Evolutionary conservation across 1,140 invertebrate genomes (phyloP).

Genomic region (Papilio polyxenes): DNA sequence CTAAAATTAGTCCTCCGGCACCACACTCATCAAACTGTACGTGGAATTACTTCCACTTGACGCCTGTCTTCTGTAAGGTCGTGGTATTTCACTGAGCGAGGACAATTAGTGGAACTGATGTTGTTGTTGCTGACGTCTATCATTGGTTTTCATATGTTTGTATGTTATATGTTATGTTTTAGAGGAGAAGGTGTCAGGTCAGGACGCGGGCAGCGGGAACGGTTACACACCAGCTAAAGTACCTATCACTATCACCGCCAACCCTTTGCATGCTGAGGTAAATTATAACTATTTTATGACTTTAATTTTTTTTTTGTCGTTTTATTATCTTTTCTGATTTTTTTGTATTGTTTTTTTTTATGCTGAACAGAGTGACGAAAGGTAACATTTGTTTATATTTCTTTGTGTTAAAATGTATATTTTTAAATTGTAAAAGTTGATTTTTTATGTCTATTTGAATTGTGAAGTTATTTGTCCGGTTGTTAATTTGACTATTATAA

Average conservation of each 20-base stretch:
- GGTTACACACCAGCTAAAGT: conserved; percentile 75
- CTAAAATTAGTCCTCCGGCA: too few species aligned
- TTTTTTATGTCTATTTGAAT: too few species aligned
- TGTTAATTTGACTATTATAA: too few species aligned
- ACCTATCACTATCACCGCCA: conserved; percentile 75
- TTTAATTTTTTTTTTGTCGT: background rate
- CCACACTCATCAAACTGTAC: too few species aligned
- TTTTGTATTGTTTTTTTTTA: background rate
- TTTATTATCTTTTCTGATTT: background rate
- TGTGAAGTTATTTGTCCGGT: too few species aligned
- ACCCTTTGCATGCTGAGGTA: conserved; percentile 76
- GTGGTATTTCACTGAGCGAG: too few species aligned
- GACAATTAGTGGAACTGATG: too few species aligned
- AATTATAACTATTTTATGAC: conserved; percentile 34
- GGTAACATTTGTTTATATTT: background rate
- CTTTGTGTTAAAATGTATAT: too few species aligned
- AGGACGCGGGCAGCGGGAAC: conserved; percentile 60
- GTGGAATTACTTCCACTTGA: too few species aligned
- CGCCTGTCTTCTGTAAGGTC: too few species aligned
- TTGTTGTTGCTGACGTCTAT: too few species aligned
- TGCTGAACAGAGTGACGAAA: conserved; percentile 5
- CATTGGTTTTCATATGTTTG: background rate
- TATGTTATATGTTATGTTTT: conserved; percentile 45
- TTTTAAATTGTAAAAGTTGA: too few species aligned
- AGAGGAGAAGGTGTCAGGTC: conserved; percentile 71